Evolutionary conservation across 2,797 vertebrate species (phyloP), one percentile per base, ranked within the genome.

Genomic region (Kryptolebias ocellatus): DNA sequence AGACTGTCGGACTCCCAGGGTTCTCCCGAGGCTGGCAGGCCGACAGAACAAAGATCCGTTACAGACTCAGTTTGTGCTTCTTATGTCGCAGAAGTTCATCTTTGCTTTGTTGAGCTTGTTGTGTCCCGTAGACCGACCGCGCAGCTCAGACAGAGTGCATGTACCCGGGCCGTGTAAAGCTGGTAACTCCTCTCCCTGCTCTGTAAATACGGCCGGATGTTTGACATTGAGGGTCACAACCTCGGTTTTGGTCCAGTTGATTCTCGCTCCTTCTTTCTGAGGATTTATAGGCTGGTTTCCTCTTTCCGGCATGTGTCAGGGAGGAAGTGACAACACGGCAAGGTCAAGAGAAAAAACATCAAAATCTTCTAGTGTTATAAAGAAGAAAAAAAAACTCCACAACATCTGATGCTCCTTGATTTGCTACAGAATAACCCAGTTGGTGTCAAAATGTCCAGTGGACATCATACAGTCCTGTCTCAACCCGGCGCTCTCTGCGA

Each of bases 211-310:
- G 39, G 20, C 44, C 54, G 11, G 29, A 31, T 60, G 66, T 60
- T 53, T 47, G 52, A 69, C 57, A 54, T 61, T 49, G 3, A 4
- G 51, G 58, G 58, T 69, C 66, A 49, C 27, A 34, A 69, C 66
- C 66, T 60, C 31, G 7, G 66, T 69, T 60, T 60, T 69, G 66
- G 66, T 47, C 58, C 66, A 69, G 28, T 60, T 67, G 39, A 46
- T 60, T 46, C 56, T 60, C 11, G 10, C 49, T 52, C 20, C 12
- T 7, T 28, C 14, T 50, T 47, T 60, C 28, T 60, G 31, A 39
- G 18, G 16, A 18, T 42, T 54, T 61, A 42, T 42, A 54, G n/a
- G 51, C 66, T 29, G 16, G 49, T 54, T 53, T 69, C 24, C 68
- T 42, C 42, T 34, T 51, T 49, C 31, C 28, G 17, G 18, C 20